Evolutionary conservation across 2,797 vertebrate species (phyloP).

Genomic region (Eupleurogrammus muticus): DNA sequence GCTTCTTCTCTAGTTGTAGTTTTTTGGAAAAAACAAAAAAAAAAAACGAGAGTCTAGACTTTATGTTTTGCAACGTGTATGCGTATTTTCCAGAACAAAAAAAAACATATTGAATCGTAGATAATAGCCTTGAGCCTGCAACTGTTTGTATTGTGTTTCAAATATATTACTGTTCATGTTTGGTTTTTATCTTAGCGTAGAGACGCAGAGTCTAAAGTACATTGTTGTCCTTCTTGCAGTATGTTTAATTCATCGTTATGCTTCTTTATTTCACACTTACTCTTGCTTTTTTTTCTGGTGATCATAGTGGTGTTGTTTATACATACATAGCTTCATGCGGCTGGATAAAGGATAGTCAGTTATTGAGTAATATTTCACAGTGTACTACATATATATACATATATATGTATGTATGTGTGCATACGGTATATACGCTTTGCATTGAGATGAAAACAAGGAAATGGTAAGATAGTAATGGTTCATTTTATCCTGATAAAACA

Average conservation of each 20-base stretch:
- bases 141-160: constrained; percentile 82
- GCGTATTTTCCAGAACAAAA: constrained; percentile 78
- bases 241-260: constrained; percentile 76
- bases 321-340: constrained; percentile 70
- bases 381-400: constrained; percentile 62
- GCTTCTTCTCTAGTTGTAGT: constrained; percentile 79
- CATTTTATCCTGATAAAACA: constrained; percentile 71
- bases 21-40: constrained; percentile 49
- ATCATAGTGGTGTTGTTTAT: constrained; percentile 79
- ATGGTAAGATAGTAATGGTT: constrained; percentile 62
- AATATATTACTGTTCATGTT: constrained; percentile 80
- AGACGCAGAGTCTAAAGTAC: constrained; percentile 81
- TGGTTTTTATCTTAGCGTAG: constrained; percentile 82
- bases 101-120: constrained; percentile 75
- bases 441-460: constrained; percentile 72
- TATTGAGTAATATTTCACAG: constrained; percentile 68
- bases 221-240: constrained; percentile 78
- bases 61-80: constrained; percentile 75
- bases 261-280: constrained; percentile 71
- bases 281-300: constrained; percentile 67
- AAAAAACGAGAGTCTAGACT: constrained; percentile 62
- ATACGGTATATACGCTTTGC: constrained; percentile 65
- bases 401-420: constrained; percentile 25
- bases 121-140: constrained; percentile 80
- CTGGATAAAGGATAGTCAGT: constrained; percentile 73